phyloP scores from a whole-genome alignment of 2,113 vertebrate species.

The Piprites chloris region DNA sequence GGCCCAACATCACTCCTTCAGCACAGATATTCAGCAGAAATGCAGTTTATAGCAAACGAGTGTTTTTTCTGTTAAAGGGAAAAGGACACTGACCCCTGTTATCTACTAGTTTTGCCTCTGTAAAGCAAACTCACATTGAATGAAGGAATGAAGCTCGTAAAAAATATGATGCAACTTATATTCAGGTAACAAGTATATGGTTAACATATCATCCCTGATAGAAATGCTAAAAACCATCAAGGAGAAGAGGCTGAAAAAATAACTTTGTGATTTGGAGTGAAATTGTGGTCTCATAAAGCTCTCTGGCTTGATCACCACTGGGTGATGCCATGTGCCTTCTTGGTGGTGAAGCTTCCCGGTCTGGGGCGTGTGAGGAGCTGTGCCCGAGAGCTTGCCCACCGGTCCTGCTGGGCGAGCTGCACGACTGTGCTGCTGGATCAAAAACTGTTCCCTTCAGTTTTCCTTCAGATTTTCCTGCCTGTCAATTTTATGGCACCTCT shows the following conservation, averaged over 20 bases:
- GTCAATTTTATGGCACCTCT: background rate
- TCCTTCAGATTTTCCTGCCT: background rate
- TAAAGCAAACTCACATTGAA: background rate
- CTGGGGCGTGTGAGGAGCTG: rapidly evolving
- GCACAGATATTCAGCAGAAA: background rate
- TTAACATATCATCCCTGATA: background rate
- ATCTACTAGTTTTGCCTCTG: background rate
- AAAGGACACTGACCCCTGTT: background rate
- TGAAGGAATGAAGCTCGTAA: background rate
- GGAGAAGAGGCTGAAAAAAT: background rate
- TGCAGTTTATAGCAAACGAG: background rate
- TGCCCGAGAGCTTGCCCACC: background rate
- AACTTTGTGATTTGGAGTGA: background rate
- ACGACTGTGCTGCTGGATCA: background rate
- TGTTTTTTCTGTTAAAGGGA: background rate
- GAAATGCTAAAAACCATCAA: background rate
- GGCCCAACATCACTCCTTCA: background rate
- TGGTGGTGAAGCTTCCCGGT: background rate
- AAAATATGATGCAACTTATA: background rate
- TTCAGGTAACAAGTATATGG: background rate
- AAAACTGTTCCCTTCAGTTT: background rate
- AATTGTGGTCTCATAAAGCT: background rate
- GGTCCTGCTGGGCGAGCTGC: background rate
- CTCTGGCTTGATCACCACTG: background rate
- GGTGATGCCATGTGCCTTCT: rapidly evolving